These are phyloP conservation scores for Psephotus haematonotus DNA, from an alignment of 2,113 vertebrate species.

Conservation along the genomic window DNA sequence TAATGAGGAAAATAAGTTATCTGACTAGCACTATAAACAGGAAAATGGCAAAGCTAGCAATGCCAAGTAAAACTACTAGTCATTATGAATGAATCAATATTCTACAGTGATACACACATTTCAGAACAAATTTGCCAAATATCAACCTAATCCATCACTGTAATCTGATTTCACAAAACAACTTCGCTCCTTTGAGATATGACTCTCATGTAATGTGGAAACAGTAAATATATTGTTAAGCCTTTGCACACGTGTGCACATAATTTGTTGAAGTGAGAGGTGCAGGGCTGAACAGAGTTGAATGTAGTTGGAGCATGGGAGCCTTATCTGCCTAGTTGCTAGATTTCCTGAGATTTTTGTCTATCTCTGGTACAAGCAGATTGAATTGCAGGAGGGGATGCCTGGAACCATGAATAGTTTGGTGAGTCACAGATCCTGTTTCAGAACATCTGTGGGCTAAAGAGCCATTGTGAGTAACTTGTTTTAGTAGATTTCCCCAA, in stretches of 20 bases:
- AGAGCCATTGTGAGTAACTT: neutral
- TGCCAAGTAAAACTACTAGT: neutral
- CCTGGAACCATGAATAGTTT: neutral
- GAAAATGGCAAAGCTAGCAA: neutral
- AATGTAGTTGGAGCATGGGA: accelerated
- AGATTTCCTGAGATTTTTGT: neutral
- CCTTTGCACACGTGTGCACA: neutral
- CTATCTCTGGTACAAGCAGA: neutral
- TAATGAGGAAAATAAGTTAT: neutral
- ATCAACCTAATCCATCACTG: neutral
- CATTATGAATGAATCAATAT: neutral
- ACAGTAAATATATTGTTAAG: neutral
- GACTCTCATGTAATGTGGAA: neutral
- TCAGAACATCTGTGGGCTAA: neutral
- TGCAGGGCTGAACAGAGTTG: neutral
- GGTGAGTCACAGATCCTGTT: neutral
- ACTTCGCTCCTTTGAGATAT: neutral
- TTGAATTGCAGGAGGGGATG: neutral
- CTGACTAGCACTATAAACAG: neutral
- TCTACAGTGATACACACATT: neutral
- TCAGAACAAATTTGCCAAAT: neutral
- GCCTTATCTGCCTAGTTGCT: neutral
- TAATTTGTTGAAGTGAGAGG: neutral
- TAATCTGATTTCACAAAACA: neutral
- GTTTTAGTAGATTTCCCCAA: neutral